Evolutionary conservation across 1,140 invertebrate genomes (phyloP).

Genomic region (Macrobrachium nipponense): DNA sequence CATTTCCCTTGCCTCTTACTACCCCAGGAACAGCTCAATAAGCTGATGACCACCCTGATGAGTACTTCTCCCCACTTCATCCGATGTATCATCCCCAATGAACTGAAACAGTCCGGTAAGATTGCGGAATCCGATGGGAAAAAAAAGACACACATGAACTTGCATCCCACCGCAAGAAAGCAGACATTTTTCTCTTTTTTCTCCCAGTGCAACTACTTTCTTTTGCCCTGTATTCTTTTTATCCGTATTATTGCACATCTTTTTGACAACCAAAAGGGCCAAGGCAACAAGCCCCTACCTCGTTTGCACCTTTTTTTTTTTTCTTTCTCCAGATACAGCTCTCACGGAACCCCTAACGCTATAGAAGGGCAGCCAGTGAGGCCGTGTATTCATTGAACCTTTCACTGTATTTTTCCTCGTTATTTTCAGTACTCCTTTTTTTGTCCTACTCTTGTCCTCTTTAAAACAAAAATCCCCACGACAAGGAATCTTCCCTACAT

Average conservation of each 20-base stretch:
- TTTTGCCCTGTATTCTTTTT: not conserved
- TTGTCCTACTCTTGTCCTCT: not conserved
- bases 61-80: conserved; percentile 77
- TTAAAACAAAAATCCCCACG: not conserved
- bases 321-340: not conserved
- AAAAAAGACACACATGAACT: not conserved
- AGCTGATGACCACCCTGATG: conserved; percentile 73
- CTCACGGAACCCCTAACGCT: too few species aligned
- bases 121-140: not conserved
- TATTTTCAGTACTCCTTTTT: not conserved
- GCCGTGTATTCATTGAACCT: too few species aligned
- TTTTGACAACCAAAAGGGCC: too few species aligned
- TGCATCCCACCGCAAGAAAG: not conserved
- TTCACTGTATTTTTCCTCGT: too few species aligned
- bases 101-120: conserved; percentile 72
- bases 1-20: not conserved
- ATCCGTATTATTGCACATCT: not conserved
- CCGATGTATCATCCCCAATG: conserved; percentile 79
- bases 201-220: too few species aligned
- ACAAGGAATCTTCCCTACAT: too few species aligned
- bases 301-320: not conserved
- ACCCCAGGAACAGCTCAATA: conserved; percentile 67
- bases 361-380: too few species aligned
- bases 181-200: not conserved
- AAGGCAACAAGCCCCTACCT: too few species aligned